Conservation (phyloP, 2,113 vertebrate genomes). For the Larimichthys polyactis region DNA sequence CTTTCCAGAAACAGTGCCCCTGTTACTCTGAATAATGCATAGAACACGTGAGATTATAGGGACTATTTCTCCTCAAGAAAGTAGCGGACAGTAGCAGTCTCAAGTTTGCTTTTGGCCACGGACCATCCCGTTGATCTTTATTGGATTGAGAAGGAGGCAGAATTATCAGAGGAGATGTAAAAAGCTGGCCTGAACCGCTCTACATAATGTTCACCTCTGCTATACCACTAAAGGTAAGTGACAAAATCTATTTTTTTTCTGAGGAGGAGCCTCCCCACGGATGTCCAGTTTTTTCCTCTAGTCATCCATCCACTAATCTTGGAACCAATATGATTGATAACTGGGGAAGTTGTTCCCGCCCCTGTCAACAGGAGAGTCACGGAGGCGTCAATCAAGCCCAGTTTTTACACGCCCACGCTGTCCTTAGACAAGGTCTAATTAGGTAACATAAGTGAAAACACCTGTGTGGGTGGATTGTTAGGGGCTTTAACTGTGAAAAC, state of each 20-base stretch:
- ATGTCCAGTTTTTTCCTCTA: neutral
- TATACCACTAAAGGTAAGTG: too few species aligned
- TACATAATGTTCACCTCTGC: neutral
- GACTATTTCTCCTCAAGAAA: neutral
- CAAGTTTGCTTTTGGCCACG: neutral
- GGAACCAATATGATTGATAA: neutral
- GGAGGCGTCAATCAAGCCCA: neutral
- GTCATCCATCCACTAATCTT: neutral
- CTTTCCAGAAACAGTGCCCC: neutral
- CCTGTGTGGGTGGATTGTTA: conserved; percentile 1
- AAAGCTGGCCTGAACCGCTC: too few species aligned
- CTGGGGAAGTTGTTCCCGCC: too few species aligned
- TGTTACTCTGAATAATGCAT: neutral
- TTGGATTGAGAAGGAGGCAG: neutral
- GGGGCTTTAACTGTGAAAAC: neutral
- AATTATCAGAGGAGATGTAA: too few species aligned
- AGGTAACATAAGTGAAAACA: neutral
- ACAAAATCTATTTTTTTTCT: neutral
- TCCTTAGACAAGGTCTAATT: neutral
- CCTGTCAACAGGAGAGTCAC: neutral
- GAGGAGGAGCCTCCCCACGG: too few species aligned
- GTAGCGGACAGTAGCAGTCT: neutral
- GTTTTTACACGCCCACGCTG: neutral
- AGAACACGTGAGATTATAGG: neutral
- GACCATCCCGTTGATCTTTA: neutral